These are phyloP conservation scores for Popillia japonica DNA, from an alignment of 1,140 invertebrate species.

Conservation along the genomic window DNA sequence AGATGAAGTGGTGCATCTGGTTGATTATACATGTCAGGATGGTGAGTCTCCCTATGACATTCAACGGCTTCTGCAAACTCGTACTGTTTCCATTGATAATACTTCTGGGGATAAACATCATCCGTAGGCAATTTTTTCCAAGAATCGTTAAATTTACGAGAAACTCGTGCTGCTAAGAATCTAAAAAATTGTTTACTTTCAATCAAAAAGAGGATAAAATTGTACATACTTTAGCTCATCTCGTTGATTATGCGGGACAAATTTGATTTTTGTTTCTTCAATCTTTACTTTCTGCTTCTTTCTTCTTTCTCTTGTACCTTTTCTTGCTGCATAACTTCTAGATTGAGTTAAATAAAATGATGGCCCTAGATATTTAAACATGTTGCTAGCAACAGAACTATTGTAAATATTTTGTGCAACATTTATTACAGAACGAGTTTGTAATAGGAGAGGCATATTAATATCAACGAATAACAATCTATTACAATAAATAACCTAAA, in stretches of 20 bases:
- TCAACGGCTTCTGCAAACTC: constrained; percentile 76
- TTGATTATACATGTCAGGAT: constrained; percentile 77
- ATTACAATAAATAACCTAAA: no score
- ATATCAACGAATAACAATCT: neutral
- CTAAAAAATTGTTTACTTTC: constrained; percentile 41
- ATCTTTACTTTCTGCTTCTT: constrained; percentile 76
- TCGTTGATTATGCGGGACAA: constrained; percentile 69
- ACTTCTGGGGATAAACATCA: constrained; percentile 71
- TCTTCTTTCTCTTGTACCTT: constrained; percentile 77
- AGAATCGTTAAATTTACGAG: constrained; percentile 64
- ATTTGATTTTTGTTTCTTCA: constrained; percentile 73
- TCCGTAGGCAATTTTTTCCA: constrained; percentile 67
- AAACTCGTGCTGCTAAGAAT: constrained; percentile 45
- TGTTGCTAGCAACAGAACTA: neutral
- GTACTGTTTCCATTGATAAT: constrained; percentile 71
- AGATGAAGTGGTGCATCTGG: constrained; percentile 72
- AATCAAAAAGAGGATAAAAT: neutral
- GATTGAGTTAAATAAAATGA: constrained; percentile 50
- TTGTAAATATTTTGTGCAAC: constrained; percentile 9
- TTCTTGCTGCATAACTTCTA: constrained; percentile 73
- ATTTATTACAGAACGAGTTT: constrained; percentile 22
- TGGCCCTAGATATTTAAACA: neutral
- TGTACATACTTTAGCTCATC: constrained; percentile 60
- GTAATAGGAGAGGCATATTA: constrained; percentile 35
- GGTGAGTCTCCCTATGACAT: constrained; percentile 77